Evolutionary conservation across 2,797 vertebrate genomes (phyloP), one percentile per base, ranked within the genome.

Genomic region (Scleropages formosus): DNA sequence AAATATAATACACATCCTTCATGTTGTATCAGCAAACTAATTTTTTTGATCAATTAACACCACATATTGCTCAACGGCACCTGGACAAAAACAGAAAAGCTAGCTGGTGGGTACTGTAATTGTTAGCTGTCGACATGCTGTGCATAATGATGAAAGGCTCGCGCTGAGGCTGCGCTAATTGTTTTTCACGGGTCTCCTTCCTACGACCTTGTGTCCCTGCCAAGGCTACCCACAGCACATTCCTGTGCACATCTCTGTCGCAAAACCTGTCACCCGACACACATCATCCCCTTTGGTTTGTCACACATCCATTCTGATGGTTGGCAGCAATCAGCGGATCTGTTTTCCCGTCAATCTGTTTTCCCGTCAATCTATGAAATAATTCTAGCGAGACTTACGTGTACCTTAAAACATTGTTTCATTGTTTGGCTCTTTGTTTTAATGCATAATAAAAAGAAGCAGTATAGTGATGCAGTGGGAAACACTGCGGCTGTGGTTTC

Each of bases 101-200:
- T 46, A 56, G 56, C 60, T 59, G 92, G 89, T 85, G 87, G 84
- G 87, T 82, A 88, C 86, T 87, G 84, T 92, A 94, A 95, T 93
- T 90, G 90, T 89, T 83, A 90, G 88, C 90, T 93, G 90, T 93
- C 89, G 83, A 90, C 88, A 91, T 84, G 90, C 85, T 90, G 91
- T 83, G 84, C 87, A 82, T 91, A 94, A 94, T 94, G 93, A 93
- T 87, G 87, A 90, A 85, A 47, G 84, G 84, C 75, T 88, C 80
- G 85, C 78, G 81, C 82, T 79, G 78, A 90, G 85, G 83, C 80
- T 82, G 84, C 84, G 82, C 80, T 92, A 92, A 93, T 91, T 90
- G 89, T 87, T 92, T 88, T 88, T 83, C 85, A 83, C 75, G 85
- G 79, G 82, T 89, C 85, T 87, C 84, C 84, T 87, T 88, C 82